phyloP scores from a whole-genome alignment of 1,140 invertebrate genomes.

The Calliphora vicina region DNA sequence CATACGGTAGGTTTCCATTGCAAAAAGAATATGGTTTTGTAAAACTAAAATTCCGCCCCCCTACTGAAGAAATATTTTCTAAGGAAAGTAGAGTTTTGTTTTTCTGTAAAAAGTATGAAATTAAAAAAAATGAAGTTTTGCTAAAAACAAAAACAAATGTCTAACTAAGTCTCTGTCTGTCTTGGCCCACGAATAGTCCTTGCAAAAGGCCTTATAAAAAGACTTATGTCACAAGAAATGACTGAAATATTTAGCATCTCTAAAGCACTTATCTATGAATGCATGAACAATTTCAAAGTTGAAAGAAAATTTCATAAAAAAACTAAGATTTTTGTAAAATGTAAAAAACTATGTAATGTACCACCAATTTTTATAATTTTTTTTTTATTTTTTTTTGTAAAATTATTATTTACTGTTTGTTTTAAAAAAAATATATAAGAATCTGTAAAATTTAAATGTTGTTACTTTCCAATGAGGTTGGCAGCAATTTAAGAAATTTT shows the following conservation, averaged over 20 bases:
- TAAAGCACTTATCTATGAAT: no score
- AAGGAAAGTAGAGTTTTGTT: no score
- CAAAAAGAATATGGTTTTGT: conserved; percentile 15
- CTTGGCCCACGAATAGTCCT: no score
- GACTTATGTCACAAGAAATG: not conserved
- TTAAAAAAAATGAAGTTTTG: no score
- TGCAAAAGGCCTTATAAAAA: no score
- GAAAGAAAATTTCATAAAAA: not conserved
- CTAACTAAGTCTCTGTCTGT: no score
- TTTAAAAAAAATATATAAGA: no score
- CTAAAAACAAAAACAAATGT: no score
- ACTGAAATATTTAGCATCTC: not conserved
- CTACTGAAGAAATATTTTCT: no score
- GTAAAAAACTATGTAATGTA: not conserved
- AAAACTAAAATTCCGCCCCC: not conserved
- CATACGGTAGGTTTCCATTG: conserved; percentile 31
- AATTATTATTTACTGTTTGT: not conserved
- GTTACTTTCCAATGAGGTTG: not conserved
- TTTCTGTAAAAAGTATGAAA: no score
- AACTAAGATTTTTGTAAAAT: not conserved
- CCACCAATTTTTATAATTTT: not conserved
- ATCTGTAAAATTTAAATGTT: not conserved
- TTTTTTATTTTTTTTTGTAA: not conserved
- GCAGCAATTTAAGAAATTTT: not conserved
- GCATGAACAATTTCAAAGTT: no score